phyloP scores from a whole-genome alignment of 2,113 vertebrate species.

The Limanda limanda region DNA sequence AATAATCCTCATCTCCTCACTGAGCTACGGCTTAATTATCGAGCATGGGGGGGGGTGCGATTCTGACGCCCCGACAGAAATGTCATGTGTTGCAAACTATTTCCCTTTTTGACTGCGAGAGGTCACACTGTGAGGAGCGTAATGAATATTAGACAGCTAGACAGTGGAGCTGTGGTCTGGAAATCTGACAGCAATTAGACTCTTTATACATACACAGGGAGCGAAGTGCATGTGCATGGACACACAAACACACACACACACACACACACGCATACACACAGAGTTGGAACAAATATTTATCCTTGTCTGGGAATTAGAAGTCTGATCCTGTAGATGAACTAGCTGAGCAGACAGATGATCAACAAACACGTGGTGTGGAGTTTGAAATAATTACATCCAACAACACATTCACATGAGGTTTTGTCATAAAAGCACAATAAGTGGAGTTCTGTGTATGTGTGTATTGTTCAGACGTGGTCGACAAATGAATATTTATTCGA shows the following conservation, averaged over 20 bases:
- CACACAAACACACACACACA: constrained; percentile 7
- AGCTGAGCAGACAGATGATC: constrained; percentile 50
- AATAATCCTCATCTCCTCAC: constrained; percentile 31
- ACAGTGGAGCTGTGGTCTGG: constrained; percentile 66
- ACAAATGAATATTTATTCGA: background rate
- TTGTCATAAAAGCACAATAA: background rate
- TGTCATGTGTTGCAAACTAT: constrained; percentile 65
- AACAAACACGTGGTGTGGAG: constrained; percentile 33
- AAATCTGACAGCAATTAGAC: constrained; percentile 81
- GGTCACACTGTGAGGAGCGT: constrained; percentile 70
- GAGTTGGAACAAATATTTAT: constrained; percentile 72
- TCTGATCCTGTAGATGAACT: constrained; percentile 49
- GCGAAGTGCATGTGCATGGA: constrained; percentile 26
- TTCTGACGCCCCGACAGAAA: constrained; percentile 63
- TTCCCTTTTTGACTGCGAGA: constrained; percentile 70
- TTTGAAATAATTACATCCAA: constrained; percentile 12
- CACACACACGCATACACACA: constrained; percentile 3
- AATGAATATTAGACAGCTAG: constrained; percentile 73
- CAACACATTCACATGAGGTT: background rate
- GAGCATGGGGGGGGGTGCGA: constrained; percentile 40
- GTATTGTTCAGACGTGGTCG: background rate
- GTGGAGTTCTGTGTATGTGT: background rate
- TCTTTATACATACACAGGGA: constrained; percentile 66
- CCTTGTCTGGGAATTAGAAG: constrained; percentile 55
- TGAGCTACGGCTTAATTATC: constrained; percentile 63